These are phyloP conservation scores for Erpetoichthys calabaricus DNA, from an alignment of 2,797 vertebrate species.

Conservation along the genomic window DNA sequence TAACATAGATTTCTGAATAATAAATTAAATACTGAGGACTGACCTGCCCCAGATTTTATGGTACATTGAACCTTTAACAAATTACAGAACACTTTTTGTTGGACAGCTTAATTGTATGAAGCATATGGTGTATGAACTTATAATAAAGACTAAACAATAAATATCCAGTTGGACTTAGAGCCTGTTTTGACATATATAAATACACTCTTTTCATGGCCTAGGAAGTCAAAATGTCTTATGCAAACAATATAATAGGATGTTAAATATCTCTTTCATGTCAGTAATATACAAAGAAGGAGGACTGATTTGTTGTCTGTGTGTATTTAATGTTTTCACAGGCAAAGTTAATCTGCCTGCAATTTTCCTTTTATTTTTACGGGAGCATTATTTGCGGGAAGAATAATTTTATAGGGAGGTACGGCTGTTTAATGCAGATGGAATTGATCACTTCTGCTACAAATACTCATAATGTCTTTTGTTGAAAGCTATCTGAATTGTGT, in stretches of 20 bases:
- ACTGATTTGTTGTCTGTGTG: no score
- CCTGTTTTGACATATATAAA: constrained; percentile 14
- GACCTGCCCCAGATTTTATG: constrained; percentile 57
- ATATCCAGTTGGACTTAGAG: constrained; percentile 26
- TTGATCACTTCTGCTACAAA: no score
- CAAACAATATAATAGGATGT: not conserved
- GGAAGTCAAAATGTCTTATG: not conserved
- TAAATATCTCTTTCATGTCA: not conserved
- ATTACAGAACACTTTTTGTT: constrained; percentile 50
- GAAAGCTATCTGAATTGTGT: no score
- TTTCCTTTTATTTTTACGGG: no score
- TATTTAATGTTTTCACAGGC: no score
- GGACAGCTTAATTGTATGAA: constrained; percentile 51
- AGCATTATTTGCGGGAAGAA: no score
- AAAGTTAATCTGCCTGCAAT: no score
- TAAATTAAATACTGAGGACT: constrained; percentile 51
- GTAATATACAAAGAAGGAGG: not conserved
- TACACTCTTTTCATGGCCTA: not conserved
- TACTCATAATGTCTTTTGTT: no score
- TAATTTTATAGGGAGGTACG: no score
- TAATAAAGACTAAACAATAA: constrained; percentile 56
- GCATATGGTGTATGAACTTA: constrained; percentile 52
- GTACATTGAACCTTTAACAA: constrained; percentile 59
- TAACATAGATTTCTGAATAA: constrained; percentile 20
- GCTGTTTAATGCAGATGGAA: no score